Evolutionary conservation across 2,113 vertebrate genomes (phyloP), one percentile per base, ranked within the genome.

Genomic region (Delphinus delphis): DNA sequence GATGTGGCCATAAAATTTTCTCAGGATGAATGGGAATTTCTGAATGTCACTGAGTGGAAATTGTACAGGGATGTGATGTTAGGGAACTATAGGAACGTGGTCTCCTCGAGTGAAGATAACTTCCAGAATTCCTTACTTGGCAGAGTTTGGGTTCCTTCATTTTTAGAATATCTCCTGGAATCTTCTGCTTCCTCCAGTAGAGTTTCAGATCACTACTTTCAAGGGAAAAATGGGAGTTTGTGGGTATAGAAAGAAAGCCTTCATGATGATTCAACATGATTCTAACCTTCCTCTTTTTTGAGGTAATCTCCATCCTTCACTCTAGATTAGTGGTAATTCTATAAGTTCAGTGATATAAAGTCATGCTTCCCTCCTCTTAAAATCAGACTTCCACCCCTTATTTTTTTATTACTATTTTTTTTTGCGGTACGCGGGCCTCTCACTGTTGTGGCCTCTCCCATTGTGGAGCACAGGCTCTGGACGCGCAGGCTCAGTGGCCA

Each of bases 1-100:
- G 96, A 89, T 67, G 95, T 92, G 73, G 79, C 60, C 14, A 36
- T 81, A 21, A 90, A 77, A 25, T 91, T 92, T 55, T 96, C 83
- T 53, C 36, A 28, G 23, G 93, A 93, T 11, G 93, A 88, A 28
- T 85, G 79, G 90, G 65, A 74, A 3, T 89, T 71, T 44, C 83
- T 96, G 93, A 62, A 68, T 7, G 10, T 31, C 8, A 31, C 73
- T 53, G 87, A 91, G 58, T 4, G 15, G 65, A 41, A 25, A 28
- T 15, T 80, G n/a, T 96, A 88, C 63, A 50, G 36, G 8, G 93
- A 95, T 18, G 87, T 96, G 90, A 92, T 82, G 71, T 0, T 76
- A 26, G 90, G 88, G 79, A 88, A 88, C 41, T 94, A 74, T 2
- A 23, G 73, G 63, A 88, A 86, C 50, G 50, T 77, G 65, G 71